Evolutionary conservation across 1,140 invertebrate genomes (phyloP).

Genomic region (Magallana ariakensis): DNA sequence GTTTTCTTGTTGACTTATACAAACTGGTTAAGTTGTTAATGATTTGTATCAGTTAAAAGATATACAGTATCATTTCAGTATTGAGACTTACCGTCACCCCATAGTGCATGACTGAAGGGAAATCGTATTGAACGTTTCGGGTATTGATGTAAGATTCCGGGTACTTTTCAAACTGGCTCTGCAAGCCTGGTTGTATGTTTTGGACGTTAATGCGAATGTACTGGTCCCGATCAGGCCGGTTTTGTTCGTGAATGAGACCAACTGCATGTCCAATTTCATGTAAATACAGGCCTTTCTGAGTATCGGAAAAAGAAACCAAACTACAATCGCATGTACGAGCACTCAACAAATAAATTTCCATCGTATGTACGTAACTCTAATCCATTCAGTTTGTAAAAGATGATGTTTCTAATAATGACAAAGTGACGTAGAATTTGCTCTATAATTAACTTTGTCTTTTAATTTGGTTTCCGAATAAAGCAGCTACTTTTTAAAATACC

Average conservation of each 20-base stretch:
- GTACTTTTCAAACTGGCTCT: constrained; percentile 81
- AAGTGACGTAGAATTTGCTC: too few species aligned
- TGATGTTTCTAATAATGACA: not conserved
- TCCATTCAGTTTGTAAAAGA: not conserved
- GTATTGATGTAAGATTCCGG: constrained; percentile 76
- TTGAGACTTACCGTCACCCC: constrained; percentile 57
- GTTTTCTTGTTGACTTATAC: too few species aligned
- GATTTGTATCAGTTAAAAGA: too few species aligned
- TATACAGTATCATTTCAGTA: not conserved
- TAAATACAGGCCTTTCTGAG: constrained; percentile 66
- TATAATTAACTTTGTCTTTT: too few species aligned
- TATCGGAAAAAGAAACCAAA: not conserved
- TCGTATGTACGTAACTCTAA: not conserved
- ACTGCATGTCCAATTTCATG: constrained; percentile 81
- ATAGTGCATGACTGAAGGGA: constrained; percentile 79
- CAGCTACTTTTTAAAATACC: too few species aligned
- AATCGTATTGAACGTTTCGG: constrained; percentile 81
- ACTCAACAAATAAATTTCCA: not conserved
- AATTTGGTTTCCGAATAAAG: too few species aligned
- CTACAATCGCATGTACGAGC: not conserved
- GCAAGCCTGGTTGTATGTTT: constrained; percentile 82
- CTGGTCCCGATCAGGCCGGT: constrained; percentile 84
- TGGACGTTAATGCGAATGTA: constrained; percentile 84
- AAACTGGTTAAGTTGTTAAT: too few species aligned
- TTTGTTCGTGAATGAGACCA: constrained; percentile 84